Evolutionary conservation across 2,113 vertebrate species (phyloP), one percentile per base, ranked within the genome.

Genomic region (Nothobranchius furzeri): DNA sequence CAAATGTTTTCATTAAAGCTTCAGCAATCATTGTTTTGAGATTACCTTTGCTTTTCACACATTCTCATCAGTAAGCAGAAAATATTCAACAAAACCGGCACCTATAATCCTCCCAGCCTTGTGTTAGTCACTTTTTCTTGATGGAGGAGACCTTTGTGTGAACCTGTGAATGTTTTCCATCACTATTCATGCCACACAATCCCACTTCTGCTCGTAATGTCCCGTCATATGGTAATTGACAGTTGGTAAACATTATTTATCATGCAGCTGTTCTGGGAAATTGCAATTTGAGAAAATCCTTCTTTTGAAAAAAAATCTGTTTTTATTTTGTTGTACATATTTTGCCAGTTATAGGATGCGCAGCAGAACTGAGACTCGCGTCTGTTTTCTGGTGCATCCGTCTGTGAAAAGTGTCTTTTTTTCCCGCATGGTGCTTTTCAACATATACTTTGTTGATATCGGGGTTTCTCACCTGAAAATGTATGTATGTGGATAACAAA

Each of bases 161-260:
- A 89, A 88, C 75, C 75, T 77, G 24, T 49, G 47, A 78, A 81
- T n/a, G 17, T 80, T 78, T 85, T 17, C 65, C 58, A 65, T 73
- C 67, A 52, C 56, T 51, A 73, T 82, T 84, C 50, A 85, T 75
- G 83, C 47, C 64, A 45, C 64, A 56, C 25, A 30, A 30, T 56
- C 54, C 36, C 68, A 53, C 30, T 77, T 72, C 67, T 70, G 75
- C 68, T 51, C 10, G 68, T 78, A 75, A 79, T 79, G 68, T 63
- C 56, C 66, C 69, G 75, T 79, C 61, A 85, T 80, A 81, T 87
- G 83, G 76, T 81, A 87, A 87, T 82, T 78, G 79, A 64, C 78
- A 56, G 54, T 71, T 71, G 52, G 73, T 81, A 88, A 88, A 87
- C 81, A 88, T 76, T 72, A 85, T 85, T 65, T 83, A 70, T 79